Percentiles rank a stretch among this genome's conserved stretches.
phyloP scores from a whole-genome alignment of 2,888 invertebrate genomes.

The Erannis defoliaria region DNA sequence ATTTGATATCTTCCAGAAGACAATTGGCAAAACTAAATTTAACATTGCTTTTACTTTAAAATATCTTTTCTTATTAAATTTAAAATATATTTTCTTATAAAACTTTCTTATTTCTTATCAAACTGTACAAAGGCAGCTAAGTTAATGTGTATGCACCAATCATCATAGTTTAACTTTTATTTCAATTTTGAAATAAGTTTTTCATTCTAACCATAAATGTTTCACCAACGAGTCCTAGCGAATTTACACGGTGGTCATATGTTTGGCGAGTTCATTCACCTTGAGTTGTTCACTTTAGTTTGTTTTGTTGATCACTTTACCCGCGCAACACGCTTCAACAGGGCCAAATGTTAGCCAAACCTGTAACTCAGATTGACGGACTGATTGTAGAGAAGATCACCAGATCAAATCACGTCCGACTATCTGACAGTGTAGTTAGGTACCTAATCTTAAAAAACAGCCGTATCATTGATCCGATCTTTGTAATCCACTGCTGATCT shows the following conservation, averaged over 20 bases:
- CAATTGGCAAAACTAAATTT: background rate
- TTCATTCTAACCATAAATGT: constrained; percentile 58
- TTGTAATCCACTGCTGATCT: background rate
- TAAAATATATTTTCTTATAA: constrained; percentile 1
- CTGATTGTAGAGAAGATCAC: background rate
- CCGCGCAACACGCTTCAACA: constrained; percentile 41
- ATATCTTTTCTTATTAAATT: too few relatives aligned
- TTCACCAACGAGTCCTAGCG: constrained; percentile 79
- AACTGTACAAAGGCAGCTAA: constrained; percentile 18
- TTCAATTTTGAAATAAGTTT: constrained; percentile 48
- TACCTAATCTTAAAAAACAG: constrained; percentile 8
- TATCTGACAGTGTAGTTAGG: background rate
- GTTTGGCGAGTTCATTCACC: constrained; percentile 81
- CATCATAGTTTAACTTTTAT: constrained; percentile 54
- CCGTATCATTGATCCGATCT: constrained; percentile 20
- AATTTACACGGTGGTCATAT: constrained; percentile 86
- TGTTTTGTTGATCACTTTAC: constrained; percentile 62
- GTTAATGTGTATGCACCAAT: constrained; percentile 50
- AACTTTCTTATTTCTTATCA: constrained; percentile 6
- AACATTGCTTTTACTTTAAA: too few relatives aligned
- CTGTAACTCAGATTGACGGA: background rate
- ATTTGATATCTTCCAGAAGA: constrained; percentile 1
- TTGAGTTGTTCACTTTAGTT: constrained; percentile 81
- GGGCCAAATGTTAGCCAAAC: background rate
- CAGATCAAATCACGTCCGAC: background rate